Evolutionary conservation across 2,888 invertebrate genomes (phyloP), one percentile per base, ranked within the genome.

Genomic region (Napeogenes sylphis): DNA sequence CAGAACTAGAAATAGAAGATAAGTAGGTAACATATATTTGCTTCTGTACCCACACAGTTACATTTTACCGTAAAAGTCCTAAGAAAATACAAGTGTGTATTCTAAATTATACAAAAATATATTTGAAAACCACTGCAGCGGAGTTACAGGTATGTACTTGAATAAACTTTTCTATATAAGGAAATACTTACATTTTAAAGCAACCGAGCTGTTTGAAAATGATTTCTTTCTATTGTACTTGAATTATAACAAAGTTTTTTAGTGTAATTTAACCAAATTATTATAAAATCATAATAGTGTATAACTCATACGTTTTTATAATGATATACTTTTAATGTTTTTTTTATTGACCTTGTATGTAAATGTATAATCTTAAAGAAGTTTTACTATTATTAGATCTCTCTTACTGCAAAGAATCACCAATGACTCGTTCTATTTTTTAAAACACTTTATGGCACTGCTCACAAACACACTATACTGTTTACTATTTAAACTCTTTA

Each of bases 151-250:
- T 30, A 30, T 51, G 21, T 51, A 51, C 51, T 51, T 51, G 51
- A 51, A 30, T 30, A 30, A 21, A 51, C 51, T 51, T 21, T 30
- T 30, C 51, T 13, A n/a, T 21, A 30, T 51, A 30, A 30, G 51
- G 51, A 30, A 30, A 51, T 51, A 30, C 21, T 51, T 51, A 51
- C 21, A 30, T 30, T 51, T 51, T 51, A 30, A 51, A 51, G 51
- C 10, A 30, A 42, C 30, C 21, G 51, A 8, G 8, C 8, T 30
- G 30, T 21, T 21, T 51, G 30, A 30, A 51, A 51, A 51, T 51
- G n/a, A 30, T 51, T 51, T 21, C 51, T 51, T 51, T 42, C 4
- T 51, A 51, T 51, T 51, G 51, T n/a, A 51, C 51, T 51, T 12
- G 3, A 30, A 51, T 51, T 8, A 30, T 51, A 30, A 12, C 21